Conservation (phyloP, 2,113 vertebrate genomes). For the Chauna torquata region DNA sequence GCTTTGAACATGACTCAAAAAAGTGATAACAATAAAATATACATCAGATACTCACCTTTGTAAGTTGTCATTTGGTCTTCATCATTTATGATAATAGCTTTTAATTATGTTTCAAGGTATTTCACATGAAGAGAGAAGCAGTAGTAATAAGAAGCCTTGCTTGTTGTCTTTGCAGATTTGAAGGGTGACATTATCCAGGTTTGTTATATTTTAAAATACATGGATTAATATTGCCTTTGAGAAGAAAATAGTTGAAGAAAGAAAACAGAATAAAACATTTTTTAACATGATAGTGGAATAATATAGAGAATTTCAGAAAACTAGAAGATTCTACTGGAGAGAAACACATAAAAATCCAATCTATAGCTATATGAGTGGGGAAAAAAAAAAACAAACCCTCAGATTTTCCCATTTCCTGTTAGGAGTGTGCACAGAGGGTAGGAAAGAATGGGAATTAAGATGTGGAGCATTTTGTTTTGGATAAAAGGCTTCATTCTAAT, state of each 20-base stretch:
- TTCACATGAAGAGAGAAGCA: not conserved
- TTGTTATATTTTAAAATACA: not conserved
- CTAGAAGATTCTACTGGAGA: not conserved
- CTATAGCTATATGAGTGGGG: not conserved
- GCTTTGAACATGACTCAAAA: not conserved
- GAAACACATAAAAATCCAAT: not conserved
- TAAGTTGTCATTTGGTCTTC: not conserved
- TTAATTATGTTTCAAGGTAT: not conserved
- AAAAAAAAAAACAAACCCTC: rapidly evolving
- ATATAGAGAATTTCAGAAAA: not conserved
- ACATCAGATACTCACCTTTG: not conserved
- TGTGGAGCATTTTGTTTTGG: not conserved
- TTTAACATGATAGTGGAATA: not conserved
- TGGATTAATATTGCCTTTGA: not conserved
- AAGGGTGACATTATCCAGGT: not conserved
- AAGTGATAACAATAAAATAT: not conserved
- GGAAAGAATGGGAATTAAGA: not conserved
- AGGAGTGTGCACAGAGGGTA: rapidly evolving
- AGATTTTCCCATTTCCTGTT: not conserved
- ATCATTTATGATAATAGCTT: not conserved
- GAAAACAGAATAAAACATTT: not conserved
- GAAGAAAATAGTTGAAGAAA: not conserved
- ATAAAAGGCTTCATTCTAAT: not conserved
- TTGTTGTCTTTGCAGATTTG: not conserved
- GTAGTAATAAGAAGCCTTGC: not conserved